phyloP scores from a whole-genome alignment of 2,113 vertebrate genomes.

The Capra hircus region DNA sequence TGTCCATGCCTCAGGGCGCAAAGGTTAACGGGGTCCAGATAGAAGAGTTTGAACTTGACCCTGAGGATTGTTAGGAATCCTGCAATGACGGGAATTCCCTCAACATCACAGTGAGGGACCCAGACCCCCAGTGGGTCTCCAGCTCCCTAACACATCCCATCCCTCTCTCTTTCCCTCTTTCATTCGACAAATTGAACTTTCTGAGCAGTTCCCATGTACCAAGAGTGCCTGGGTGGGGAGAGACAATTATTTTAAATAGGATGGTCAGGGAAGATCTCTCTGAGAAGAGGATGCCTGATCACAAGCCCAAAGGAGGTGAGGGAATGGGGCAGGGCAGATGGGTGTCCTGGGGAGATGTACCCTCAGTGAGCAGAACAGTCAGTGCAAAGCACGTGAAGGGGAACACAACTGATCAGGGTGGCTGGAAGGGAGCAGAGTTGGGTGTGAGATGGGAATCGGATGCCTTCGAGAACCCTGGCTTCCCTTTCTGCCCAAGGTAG shows the following conservation, averaged over 20 bases:
- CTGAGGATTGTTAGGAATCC: background rate
- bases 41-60: background rate
- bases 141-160: background rate
- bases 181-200: background rate
- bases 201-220: background rate
- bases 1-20: background rate
- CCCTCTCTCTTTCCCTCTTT: background rate
- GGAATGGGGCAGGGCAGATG: background rate
- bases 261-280: background rate
- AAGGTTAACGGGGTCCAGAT: background rate
- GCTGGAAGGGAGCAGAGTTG: background rate
- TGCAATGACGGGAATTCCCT: background rate
- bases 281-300: background rate
- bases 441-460: background rate
- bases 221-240: background rate
- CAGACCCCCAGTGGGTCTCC: background rate
- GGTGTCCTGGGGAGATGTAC: background rate
- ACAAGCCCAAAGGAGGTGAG: background rate
- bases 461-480: background rate
- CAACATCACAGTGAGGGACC: background rate
- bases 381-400: background rate
- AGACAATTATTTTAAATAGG: too few species aligned
- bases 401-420: background rate
- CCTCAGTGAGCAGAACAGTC: too few species aligned
- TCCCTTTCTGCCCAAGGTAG: background rate